Evolutionary conservation across 1,140 invertebrate species (phyloP), one percentile per base, ranked within the genome.

Genomic region (Drosophila aff.): DNA sequence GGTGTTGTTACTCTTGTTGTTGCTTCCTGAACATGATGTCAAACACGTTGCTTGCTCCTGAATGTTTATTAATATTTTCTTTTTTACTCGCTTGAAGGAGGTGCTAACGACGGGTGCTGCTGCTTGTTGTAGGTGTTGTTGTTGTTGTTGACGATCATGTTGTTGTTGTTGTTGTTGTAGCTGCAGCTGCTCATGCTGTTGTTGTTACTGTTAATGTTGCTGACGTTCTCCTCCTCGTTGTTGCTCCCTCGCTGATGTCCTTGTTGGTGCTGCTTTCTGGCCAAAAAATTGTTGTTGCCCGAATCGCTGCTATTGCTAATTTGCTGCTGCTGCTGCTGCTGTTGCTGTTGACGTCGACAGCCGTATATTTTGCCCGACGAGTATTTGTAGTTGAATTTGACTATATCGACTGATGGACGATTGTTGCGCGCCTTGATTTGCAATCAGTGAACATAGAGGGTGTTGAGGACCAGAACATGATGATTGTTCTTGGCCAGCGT

Each of bases 401-500:
- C 91, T 59, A 84, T 78, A 84, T 90, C 80, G 81, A 83, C 90
- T 67, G 84, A 77, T 82, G 80, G 78, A 78, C 73, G 79, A 89
- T 81, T 92, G 67, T 86, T 81, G 41, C 86, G 79, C 71, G 87
- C 82, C 89, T 84, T 92, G 67, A 90, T 92, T 85, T 91, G 85
- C 82, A 92, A 93, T 96, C 96, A 97, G 93, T 96, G 95, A 94
- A 98, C 97, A 94, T 98, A 98, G 82, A 98, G 95, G 46, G 98
- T 99, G 94, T 99, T 98, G 86, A 99, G 95, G 85, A 99, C 97
- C 92, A 99, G 95, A 81, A 99, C 98, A 94, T 99, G 98, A 94
- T 99, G 98, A 95, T 99, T 99, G 95, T 99, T 99, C 94, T 99
- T 99, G 89, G 98, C 98, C 93, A 99, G 94, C 59, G 98, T 99